Evolutionary conservation across 2,113 vertebrate genomes (phyloP).

Genomic region (Rattus norvegicus): DNA sequence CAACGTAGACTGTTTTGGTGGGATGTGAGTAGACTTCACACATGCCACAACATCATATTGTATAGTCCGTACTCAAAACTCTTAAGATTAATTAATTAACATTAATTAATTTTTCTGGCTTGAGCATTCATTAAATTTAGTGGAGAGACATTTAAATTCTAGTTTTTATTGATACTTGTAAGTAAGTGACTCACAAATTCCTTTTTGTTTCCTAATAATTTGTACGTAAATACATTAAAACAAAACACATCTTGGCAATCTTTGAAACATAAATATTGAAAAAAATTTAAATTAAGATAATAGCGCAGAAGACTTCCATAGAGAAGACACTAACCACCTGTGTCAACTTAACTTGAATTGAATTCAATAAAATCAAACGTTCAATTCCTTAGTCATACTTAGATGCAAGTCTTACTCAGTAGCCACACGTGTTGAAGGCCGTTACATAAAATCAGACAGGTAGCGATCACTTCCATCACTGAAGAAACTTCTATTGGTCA

Average conservation of each 20-base stretch:
- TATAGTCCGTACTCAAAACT: background rate
- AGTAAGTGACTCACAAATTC: background rate
- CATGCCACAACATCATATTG: background rate
- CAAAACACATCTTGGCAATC: background rate
- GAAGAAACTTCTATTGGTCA: background rate
- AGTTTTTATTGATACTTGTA: background rate
- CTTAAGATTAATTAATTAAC: background rate
- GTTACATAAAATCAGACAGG: background rate
- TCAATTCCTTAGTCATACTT: background rate
- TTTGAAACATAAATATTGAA: background rate
- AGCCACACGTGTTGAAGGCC: background rate
- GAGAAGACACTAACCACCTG: background rate
- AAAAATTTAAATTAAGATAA: background rate
- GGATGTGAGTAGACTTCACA: background rate
- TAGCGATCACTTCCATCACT: background rate
- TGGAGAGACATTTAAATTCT: background rate
- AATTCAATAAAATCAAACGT: conserved; percentile 31
- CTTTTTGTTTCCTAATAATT: background rate
- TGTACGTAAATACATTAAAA: background rate
- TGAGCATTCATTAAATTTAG: background rate
- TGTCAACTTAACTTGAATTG: conserved; percentile 4
- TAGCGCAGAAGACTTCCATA: background rate
- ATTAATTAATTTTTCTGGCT: no score
- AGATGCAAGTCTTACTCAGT: background rate
- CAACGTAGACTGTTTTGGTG: background rate